phyloP scores from a whole-genome alignment of 2,113 vertebrate genomes.

The Cinclus mexicanus region DNA sequence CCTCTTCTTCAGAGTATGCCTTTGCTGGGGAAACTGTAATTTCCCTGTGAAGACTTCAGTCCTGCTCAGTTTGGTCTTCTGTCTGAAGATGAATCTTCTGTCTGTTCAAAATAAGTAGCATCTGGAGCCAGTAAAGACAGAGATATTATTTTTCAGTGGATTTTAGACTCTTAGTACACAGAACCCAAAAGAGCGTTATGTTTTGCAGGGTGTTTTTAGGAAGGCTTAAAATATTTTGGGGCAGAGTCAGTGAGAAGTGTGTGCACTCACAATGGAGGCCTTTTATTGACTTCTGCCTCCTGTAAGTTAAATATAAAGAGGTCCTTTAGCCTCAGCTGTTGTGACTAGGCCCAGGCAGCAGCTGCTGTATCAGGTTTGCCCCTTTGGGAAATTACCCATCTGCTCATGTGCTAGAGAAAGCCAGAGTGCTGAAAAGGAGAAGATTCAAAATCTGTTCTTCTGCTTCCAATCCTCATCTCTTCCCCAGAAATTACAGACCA shows the following conservation, averaged over 20 bases:
- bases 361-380: conserved; percentile 54
- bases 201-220: conserved; percentile 45
- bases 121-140: conserved; percentile 39
- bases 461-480: not conserved
- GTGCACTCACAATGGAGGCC: conserved; percentile 39
- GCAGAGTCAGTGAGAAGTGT: not conserved
- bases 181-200: conserved; percentile 28
- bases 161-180: conserved; percentile 24
- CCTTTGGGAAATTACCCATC: conserved; percentile 68
- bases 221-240: conserved; percentile 48
- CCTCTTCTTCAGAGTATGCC: conserved; percentile 12
- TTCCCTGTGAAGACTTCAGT: conserved; percentile 18
- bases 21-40: conserved; percentile 24
- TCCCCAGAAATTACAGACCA: not conserved
- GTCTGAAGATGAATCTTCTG: not conserved
- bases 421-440: not conserved
- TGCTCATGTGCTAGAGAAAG: conserved; percentile 46
- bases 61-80: conserved; percentile 21
- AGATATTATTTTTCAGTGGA: conserved; percentile 48
- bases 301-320: conserved; percentile 48
- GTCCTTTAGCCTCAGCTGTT: conserved; percentile 66
- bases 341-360: conserved; percentile 51
- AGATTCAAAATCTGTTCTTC: conserved; percentile 7
- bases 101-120: conserved; percentile 11
- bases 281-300: conserved; percentile 64